These are phyloP conservation scores for Diarsia dahlii DNA, from an alignment of 2,888 invertebrate genomes.

Conservation along the genomic window DNA sequence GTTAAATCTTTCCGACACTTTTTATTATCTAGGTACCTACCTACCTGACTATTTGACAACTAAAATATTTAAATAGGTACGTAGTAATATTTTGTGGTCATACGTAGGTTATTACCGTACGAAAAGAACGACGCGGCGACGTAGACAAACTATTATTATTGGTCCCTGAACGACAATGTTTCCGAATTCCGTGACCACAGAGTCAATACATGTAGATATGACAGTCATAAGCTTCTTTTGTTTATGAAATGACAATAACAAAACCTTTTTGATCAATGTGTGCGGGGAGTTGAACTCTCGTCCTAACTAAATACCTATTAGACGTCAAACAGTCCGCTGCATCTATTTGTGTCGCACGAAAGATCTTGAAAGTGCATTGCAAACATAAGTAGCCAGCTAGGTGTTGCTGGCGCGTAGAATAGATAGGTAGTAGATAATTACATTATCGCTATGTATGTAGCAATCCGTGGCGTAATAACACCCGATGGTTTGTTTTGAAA, in stretches of 20 bases:
- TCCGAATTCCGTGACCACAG: too few species aligned
- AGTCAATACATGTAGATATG: background rate
- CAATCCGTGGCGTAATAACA: background rate
- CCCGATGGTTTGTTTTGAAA: background rate
- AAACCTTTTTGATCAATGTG: background rate
- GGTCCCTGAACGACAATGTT: background rate
- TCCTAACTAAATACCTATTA: constrained; percentile 49
- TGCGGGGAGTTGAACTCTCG: constrained; percentile 37
- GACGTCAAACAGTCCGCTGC: constrained; percentile 23
- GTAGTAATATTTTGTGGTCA: background rate
- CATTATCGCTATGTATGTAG: background rate
- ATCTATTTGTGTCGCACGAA: constrained; percentile 53
- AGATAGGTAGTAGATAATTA: constrained; percentile 9
- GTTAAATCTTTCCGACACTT: background rate
- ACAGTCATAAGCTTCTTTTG: background rate
- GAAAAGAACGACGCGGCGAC: background rate
- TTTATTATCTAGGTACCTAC: too few species aligned
- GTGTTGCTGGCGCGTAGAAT: constrained; percentile 36
- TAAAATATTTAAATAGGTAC: background rate
- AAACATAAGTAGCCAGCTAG: constrained; percentile 24
- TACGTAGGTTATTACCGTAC: background rate
- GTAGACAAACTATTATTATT: background rate
- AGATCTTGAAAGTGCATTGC: constrained; percentile 58
- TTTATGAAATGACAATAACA: background rate
- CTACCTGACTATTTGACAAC: too few species aligned